Conservation (phyloP, 2,797 vertebrate genomes). For the Glossophaga mutica region DNA sequence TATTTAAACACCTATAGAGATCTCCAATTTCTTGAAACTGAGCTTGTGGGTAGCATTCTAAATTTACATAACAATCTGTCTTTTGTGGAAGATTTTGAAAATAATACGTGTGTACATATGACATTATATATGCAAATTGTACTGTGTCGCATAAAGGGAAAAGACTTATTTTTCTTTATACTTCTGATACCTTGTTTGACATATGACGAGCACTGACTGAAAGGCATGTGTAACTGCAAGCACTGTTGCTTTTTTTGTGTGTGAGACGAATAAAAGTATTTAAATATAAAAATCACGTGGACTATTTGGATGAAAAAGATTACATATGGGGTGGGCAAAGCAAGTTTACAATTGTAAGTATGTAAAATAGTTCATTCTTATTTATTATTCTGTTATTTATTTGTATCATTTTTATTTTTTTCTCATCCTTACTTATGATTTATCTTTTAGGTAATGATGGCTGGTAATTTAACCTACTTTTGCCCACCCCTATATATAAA, state of each 20-base stretch:
- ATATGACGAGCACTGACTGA: slow-evolving; percentile 78
- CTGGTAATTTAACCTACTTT: neutral
- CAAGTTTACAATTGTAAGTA: neutral
- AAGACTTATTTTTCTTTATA: slow-evolving; percentile 79
- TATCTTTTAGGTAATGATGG: neutral
- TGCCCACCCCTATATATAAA: neutral
- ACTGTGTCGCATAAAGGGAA: slow-evolving; percentile 72
- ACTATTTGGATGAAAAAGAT: slow-evolving; percentile 4
- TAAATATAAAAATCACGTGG: slow-evolving; percentile 72
- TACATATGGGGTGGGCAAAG: neutral
- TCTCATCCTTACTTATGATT: neutral
- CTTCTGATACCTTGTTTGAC: slow-evolving; percentile 72
- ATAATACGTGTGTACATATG: slow-evolving; percentile 53
- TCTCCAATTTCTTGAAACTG: slow-evolving; percentile 54
- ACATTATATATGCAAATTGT: slow-evolving; percentile 73
- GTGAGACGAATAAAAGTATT: slow-evolving; percentile 80
- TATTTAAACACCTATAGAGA: slow-evolving; percentile 62
- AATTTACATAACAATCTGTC: slow-evolving; percentile 73
- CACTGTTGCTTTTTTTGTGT: slow-evolving; percentile 72
- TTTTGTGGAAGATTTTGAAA: slow-evolving; percentile 72
- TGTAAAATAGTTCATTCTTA: neutral
- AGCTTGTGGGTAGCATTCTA: slow-evolving; percentile 70
- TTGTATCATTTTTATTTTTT: neutral
- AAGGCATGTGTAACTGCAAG: slow-evolving; percentile 78
- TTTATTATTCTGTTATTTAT: neutral